A percentile compares a stretch with the other conserved stretches of the same genome.
phyloP scores from a whole-genome alignment of 2,797 vertebrate species.

The Allobates femoralis region DNA sequence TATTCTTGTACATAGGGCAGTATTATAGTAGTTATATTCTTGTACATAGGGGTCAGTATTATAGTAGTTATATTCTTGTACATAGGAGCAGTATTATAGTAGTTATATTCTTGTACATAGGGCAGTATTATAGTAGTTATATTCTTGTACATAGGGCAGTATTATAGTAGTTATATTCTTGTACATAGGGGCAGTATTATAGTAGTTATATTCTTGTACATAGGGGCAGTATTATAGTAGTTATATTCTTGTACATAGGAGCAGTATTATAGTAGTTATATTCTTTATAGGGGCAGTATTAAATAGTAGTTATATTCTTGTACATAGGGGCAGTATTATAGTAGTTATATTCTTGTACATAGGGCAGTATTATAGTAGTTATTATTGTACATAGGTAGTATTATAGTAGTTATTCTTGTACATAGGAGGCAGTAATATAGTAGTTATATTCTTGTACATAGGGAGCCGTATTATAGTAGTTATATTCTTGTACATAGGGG shows the following conservation, averaged over 20 bases:
- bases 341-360: background rate
- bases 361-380: constrained; percentile 11
- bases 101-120: background rate
- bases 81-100: background rate
- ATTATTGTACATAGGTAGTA: background rate
- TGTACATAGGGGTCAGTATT: constrained; percentile 12
- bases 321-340: background rate
- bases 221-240: background rate
- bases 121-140: constrained; percentile 2
- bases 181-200: background rate
- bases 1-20: background rate
- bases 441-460: constrained; percentile 12
- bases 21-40: constrained; percentile 10
- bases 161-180: background rate
- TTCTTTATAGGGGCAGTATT: background rate
- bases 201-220: background rate
- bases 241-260: background rate
- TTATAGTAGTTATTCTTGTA: constrained; percentile 16
- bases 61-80: constrained; percentile 20
- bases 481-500: constrained; percentile 8
- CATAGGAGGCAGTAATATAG: background rate
- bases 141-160: background rate
- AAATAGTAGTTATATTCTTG: background rate
- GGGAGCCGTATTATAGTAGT: background rate
- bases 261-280: background rate